These are phyloP conservation scores for Anguilla obscura DNA, from an alignment of 2,797 vertebrate species.

Conservation along the genomic window DNA sequence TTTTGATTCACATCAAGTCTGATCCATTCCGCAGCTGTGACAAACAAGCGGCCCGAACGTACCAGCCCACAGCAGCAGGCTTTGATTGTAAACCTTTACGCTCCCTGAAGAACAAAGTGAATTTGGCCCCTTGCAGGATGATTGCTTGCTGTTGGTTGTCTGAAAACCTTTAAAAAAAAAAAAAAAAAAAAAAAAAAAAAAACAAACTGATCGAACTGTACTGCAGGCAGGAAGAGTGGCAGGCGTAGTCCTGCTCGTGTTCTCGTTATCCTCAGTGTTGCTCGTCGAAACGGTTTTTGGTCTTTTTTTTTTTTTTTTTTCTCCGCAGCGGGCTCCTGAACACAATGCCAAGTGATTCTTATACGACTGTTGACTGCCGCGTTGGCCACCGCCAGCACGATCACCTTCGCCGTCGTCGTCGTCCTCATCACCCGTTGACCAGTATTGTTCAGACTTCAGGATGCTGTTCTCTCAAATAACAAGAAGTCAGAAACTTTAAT, in stretches of 20 bases:
- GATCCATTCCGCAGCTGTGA: not conserved
- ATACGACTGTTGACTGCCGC: slow-evolving; percentile 53
- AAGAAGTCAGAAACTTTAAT: slow-evolving; percentile 39
- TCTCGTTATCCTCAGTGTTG: slow-evolving; percentile 16
- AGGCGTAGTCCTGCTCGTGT: not conserved
- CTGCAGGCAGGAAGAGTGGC: slow-evolving; percentile 38
- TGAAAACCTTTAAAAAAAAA: slow-evolving; percentile 41
- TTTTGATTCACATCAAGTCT: not conserved
- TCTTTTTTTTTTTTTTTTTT: slow-evolving; percentile 2
- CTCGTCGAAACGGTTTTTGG: not conserved
- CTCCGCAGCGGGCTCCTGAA: slow-evolving; percentile 42
- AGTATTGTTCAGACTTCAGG: slow-evolving; percentile 70
- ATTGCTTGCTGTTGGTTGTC: slow-evolving; percentile 61
- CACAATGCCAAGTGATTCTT: slow-evolving; percentile 70
- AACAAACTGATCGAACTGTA: slow-evolving; percentile 36
- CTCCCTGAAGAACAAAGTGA: slow-evolving; percentile 34
- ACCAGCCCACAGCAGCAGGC: slow-evolving; percentile 30
- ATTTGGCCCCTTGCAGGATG: slow-evolving; percentile 58
- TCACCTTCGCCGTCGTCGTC: slow-evolving; percentile 43
- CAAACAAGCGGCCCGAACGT: slow-evolving; percentile 3
- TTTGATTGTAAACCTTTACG: not conserved
- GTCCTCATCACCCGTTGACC: slow-evolving; percentile 53
- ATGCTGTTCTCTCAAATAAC: slow-evolving; percentile 49
- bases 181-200: too few species aligned
- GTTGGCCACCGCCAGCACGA: slow-evolving; percentile 37